Evolutionary conservation across 2,797 vertebrate species (phyloP), one percentile per base, ranked within the genome.

Genomic region (Lepus oiostolus): DNA sequence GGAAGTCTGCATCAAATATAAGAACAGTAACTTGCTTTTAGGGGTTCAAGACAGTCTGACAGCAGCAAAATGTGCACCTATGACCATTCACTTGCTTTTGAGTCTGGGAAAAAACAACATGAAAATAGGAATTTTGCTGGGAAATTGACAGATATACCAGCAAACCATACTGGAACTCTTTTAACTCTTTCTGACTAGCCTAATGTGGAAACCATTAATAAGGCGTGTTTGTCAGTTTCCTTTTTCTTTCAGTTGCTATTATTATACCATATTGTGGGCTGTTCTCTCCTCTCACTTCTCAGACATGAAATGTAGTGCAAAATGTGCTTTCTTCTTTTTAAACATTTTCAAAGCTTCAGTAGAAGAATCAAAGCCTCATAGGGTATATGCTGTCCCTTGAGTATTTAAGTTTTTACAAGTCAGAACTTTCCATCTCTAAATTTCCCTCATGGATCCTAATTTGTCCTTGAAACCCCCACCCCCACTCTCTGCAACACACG

Each of bases 361-460:
- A 58, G 19, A 58, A 87, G 28, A 95, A 94, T 80, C 83, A 83
- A 85, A 92, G 38, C 85, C 32, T 58, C 8, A 80, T 9, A 74
- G 24, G 67, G 28, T 89, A 9, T 91, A n/a, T 80, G 81, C 13
- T 80, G 7, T 90, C 65, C 79, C 83, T 19, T 86, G 74, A 85
- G 63, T 87, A 83, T 89, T 93, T 93, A 90, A 52, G 54, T 85
- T 90, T 95, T 88, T 81, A 76, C 92, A 32, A 96, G 58, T n/a
- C 35, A 95, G 74, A 95, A 82, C 68, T 90, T 95, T 8, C 21
- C 38, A 85, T 88, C 54, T 90, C 60, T 88, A 95, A 72, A 85
- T 76, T 92, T 63, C 75, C 90, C 50, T 74, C 30, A 24, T 22
- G 60, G 21, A 88, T 75, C 58, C 50, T 88, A 79, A 91, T 94